A percentile compares a stretch with the other conserved stretches of the same genome.
Evolutionary conservation across 2,797 vertebrate species (phyloP).

Genomic region (Prunella strophiata): DNA sequence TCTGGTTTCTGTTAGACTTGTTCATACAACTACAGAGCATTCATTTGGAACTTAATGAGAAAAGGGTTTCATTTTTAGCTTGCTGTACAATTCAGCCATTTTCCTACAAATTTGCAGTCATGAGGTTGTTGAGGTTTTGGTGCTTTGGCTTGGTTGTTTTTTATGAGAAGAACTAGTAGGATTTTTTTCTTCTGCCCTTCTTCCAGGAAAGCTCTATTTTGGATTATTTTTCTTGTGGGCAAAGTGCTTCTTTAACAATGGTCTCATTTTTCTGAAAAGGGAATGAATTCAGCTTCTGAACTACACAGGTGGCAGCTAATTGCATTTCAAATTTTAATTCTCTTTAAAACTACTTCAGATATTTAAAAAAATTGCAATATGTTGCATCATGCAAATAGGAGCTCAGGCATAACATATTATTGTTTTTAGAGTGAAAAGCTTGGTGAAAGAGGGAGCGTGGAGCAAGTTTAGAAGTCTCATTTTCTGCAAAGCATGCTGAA

Average conservation of each 20-base stretch:
- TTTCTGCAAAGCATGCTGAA: neutral
- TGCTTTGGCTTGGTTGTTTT: neutral
- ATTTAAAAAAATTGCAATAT: neutral
- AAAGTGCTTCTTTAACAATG: neutral
- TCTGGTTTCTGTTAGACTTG: neutral
- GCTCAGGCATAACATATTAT: neutral
- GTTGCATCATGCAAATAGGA: neutral
- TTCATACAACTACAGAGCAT: neutral
- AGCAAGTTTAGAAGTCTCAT: neutral
- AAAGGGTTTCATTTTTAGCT: neutral
- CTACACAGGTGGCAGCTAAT: neutral
- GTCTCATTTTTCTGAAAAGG: neutral
- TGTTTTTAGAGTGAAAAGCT: neutral
- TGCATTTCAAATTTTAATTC: neutral
- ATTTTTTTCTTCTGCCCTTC: neutral
- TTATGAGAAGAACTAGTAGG: neutral
- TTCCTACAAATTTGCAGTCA: neutral
- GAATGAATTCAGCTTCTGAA: neutral
- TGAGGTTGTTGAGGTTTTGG: neutral
- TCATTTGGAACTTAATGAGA: neutral
- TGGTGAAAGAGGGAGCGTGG: neutral
- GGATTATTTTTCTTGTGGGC: neutral
- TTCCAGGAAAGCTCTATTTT: neutral
- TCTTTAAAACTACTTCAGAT: neutral
- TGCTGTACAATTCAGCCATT: neutral